Evolutionary conservation across 2,113 vertebrate species (phyloP).

Genomic region (Noturus placidus): DNA sequence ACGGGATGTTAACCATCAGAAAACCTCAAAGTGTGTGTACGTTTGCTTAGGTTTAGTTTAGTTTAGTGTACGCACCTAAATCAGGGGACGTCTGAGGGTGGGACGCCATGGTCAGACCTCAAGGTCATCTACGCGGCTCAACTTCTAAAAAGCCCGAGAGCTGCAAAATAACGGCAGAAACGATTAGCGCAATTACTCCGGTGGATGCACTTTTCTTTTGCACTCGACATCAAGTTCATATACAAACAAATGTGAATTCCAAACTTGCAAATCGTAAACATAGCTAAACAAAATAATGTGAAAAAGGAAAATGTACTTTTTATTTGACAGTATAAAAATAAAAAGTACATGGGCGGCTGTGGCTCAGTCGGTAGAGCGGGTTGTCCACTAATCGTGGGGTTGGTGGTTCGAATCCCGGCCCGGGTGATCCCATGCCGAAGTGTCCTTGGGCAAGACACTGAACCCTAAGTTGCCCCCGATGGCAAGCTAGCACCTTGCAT

Average conservation of each 20-base stretch:
- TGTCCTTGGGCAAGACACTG: too few species aligned
- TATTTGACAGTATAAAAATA: too few species aligned
- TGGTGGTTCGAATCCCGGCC: too few species aligned
- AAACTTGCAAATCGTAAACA: too few species aligned
- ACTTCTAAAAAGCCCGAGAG: slow-evolving; percentile 14
- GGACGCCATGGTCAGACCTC: slow-evolving; percentile 35
- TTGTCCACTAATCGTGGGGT: too few species aligned
- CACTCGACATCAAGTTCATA: background rate
- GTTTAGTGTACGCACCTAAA: slow-evolving; percentile 31
- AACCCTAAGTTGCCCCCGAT: too few species aligned
- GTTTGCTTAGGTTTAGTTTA: background rate
- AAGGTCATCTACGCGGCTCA: background rate
- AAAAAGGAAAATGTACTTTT: too few species aligned
- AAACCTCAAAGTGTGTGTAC: background rate
- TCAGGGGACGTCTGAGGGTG: background rate
- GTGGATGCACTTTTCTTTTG: background rate
- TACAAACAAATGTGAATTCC: background rate
- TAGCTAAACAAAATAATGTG: background rate
- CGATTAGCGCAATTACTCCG: background rate
- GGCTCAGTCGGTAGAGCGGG: too few species aligned
- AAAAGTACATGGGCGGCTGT: too few species aligned
- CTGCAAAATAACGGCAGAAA: background rate
- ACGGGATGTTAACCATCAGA: background rate
- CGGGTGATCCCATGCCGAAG: too few species aligned
- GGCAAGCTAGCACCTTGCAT: too few species aligned